phyloP scores from a whole-genome alignment of 2,113 vertebrate species.

The Enhydra lutris region DNA sequence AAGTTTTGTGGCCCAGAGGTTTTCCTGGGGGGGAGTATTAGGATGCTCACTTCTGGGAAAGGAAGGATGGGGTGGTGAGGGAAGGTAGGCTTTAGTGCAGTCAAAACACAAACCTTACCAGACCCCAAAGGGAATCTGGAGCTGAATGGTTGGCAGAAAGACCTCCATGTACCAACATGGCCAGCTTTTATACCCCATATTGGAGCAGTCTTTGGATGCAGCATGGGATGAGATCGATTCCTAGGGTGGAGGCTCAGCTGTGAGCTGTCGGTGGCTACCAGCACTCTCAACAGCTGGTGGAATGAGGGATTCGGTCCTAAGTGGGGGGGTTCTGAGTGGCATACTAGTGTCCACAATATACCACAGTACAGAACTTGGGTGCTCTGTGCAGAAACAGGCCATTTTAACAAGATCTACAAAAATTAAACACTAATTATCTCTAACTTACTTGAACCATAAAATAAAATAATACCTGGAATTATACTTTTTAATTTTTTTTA shows the following conservation, averaged over 20 bases:
- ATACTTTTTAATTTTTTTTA: background rate
- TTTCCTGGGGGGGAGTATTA: background rate
- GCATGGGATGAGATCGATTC: background rate
- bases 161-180: background rate
- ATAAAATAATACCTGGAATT: background rate
- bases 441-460: background rate
- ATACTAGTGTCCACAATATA: background rate
- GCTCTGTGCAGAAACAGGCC: background rate
- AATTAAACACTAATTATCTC: background rate
- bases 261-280: background rate
- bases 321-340: background rate
- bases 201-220: background rate
- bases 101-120: background rate
- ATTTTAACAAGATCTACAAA: background rate
- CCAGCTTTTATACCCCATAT: background rate
- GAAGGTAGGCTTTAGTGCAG: background rate
- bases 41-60: background rate
- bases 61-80: background rate
- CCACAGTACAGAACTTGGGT: background rate
- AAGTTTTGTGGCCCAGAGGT: background rate
- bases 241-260: background rate
- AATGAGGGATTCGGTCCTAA: background rate
- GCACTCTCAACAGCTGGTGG: background rate
- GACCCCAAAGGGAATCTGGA: background rate
- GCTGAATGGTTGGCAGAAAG: background rate